These are phyloP conservation scores for Scytalopus superciliaris DNA, from an alignment of 2,113 vertebrate species.

Conservation along the genomic window DNA sequence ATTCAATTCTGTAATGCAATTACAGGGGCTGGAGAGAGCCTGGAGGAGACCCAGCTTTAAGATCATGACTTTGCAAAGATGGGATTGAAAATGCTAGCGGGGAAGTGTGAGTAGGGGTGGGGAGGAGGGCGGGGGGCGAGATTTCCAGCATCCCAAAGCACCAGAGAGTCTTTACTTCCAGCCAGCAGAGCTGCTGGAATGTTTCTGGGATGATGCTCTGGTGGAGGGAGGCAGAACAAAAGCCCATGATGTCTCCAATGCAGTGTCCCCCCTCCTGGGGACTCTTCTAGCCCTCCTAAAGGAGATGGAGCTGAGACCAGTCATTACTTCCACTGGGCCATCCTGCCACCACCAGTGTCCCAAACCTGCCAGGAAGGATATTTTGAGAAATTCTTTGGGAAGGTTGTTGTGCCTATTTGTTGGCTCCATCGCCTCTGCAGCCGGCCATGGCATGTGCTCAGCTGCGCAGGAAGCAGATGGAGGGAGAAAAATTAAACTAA, in stretches of 20 bases:
- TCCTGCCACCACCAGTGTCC: neutral
- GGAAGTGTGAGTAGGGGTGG: neutral
- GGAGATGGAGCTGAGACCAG: neutral
- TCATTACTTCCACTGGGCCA: neutral
- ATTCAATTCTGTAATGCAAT: neutral
- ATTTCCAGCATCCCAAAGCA: neutral
- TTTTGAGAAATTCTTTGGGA: slow-evolving; percentile 22
- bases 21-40: neutral
- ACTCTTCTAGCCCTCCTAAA: neutral
- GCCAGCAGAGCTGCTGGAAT: neutral
- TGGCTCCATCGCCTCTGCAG: neutral
- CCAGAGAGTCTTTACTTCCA: accelerated
- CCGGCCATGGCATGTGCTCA: neutral
- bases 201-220: neutral
- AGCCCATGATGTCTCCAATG: neutral
- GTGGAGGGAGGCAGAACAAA: neutral
- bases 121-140: too few relatives aligned
- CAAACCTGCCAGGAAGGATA: neutral
- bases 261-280: neutral
- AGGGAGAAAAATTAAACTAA: slow-evolving; percentile 4
- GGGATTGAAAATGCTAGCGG: neutral
- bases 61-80: neutral
- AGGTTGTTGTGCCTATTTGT: neutral
- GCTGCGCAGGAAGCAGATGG: slow-evolving; percentile 50
- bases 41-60: neutral